Conservation (phyloP, 2,888 invertebrate species). For the Xylota segnis region DNA sequence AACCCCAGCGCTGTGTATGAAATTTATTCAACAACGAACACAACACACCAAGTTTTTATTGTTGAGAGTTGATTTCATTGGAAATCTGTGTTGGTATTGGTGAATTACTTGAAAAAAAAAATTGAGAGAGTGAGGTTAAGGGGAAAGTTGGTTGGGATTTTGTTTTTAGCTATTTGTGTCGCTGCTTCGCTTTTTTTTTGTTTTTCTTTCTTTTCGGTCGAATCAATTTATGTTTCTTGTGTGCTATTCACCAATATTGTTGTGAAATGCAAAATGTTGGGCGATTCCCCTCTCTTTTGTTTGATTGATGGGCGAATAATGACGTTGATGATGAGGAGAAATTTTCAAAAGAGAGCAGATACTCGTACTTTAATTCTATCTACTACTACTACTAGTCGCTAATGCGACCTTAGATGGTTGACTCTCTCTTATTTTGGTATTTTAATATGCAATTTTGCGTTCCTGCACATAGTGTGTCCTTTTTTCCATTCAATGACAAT, state of each 20-base stretch:
- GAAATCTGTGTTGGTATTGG: constrained; percentile 52
- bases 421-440: neutral
- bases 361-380: constrained; percentile 2
- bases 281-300: constrained; percentile 66
- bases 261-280: constrained; percentile 62
- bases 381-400: neutral
- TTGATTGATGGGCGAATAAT: constrained; percentile 70
- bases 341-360: constrained; percentile 49
- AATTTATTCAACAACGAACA: constrained; percentile 69
- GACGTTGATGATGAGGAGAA: constrained; percentile 63
- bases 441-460: neutral
- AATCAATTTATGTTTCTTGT: constrained; percentile 53
- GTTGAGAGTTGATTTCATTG: constrained; percentile 68
- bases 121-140: constrained; percentile 49
- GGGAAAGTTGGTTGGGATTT: constrained; percentile 61
- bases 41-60: constrained; percentile 42
- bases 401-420: neutral
- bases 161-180: constrained; percentile 66
- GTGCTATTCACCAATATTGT: constrained; percentile 56
- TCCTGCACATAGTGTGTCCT: neutral
- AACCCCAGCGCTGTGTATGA: constrained; percentile 45
- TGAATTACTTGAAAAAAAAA: constrained; percentile 46
- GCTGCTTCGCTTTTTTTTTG: constrained; percentile 36
- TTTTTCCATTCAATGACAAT: neutral
- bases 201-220: constrained; percentile 51